Evolutionary conservation across 2,888 invertebrate genomes (phyloP), one percentile per base, ranked within the genome.

Genomic region (Venusia cambrica): DNA sequence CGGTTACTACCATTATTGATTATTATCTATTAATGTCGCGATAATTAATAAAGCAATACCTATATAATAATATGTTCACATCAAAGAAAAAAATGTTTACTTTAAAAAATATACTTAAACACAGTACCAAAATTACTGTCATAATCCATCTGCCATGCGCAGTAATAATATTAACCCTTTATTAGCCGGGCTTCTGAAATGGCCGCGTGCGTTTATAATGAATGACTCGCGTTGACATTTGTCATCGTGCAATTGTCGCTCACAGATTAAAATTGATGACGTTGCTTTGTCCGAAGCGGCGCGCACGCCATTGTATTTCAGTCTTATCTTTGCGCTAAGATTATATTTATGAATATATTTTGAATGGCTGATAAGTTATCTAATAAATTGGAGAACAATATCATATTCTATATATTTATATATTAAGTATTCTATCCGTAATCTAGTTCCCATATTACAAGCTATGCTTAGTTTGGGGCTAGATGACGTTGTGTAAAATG

Each of bases 201-300:
- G 73, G 76, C 75, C 75, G 69, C 67, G 68, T 73, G 61, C 58
- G 69, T 78, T n/a, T 73, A 83, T 84, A 83, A 84, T 84, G 83
- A 75, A 76, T 76, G 74, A 68, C 73, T 42, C 62, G 61, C 55
- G 70, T 55, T 85, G 85, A 85, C 84, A 84, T 87, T 85, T 85
- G 85, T 85, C 87, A 84, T 78, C 81, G 84, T 64, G 79, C 85
- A 83, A 85, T 85, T 84, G 85, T 84, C 78, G 44, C 37, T 79
- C 70, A 53, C 73, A 79, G 85, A 87, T 87, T 87, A 85, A 85
- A 85, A 87, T 85, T 87, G 85, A 87, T 85, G 87, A 87, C 81
- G 77, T 74, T 68, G 73, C 79, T 77, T 85, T 81, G 81, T 80
- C 68, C 66, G 55, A 61, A 46, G 58, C 75, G 71, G 60, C 75